These are phyloP conservation scores for Pleuronectes platessa DNA, from an alignment of 2,113 vertebrate genomes.

Conservation along the genomic window DNA sequence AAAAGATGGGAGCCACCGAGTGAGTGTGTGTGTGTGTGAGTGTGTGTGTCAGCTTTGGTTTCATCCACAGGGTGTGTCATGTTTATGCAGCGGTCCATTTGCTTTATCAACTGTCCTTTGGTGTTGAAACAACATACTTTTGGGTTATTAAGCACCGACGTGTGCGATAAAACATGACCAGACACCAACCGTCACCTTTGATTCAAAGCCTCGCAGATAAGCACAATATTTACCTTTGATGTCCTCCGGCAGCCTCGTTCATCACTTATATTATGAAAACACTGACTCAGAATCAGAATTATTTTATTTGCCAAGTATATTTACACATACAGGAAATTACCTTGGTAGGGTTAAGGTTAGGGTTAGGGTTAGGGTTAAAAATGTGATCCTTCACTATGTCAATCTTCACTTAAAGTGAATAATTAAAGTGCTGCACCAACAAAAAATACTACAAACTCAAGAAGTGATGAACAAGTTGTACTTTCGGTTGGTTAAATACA, in stretches of 20 bases:
- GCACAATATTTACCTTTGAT: slow-evolving; percentile 10
- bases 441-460: not conserved
- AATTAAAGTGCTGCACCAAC: not conserved
- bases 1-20: slow-evolving; percentile 33
- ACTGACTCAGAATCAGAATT: not conserved
- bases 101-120: slow-evolving; percentile 29
- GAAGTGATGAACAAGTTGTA: not conserved
- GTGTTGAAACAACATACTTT: not conserved
- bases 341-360: too few relatives aligned
- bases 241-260: slow-evolving; percentile 26
- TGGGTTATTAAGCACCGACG: slow-evolving; percentile 1
- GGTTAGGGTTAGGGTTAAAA: too few relatives aligned
- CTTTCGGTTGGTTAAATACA: too few relatives aligned
- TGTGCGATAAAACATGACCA: slow-evolving; percentile 19
- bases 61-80: slow-evolving; percentile 28
- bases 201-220: slow-evolving; percentile 20
- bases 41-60: slow-evolving; percentile 7
- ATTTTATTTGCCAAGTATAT: too few relatives aligned
- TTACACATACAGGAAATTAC: too few relatives aligned
- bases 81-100: slow-evolving; percentile 23
- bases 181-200: slow-evolving; percentile 3
- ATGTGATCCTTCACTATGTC: slow-evolving; percentile 13
- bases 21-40: slow-evolving; percentile 1
- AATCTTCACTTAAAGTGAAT: not conserved
- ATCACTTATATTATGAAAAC: slow-evolving; percentile 20